Percentiles rank a stretch among this genome's conserved stretches.
These are phyloP conservation scores for Nycticorax nycticorax DNA, from an alignment of 2,113 vertebrate genomes.

Conservation along the genomic window DNA sequence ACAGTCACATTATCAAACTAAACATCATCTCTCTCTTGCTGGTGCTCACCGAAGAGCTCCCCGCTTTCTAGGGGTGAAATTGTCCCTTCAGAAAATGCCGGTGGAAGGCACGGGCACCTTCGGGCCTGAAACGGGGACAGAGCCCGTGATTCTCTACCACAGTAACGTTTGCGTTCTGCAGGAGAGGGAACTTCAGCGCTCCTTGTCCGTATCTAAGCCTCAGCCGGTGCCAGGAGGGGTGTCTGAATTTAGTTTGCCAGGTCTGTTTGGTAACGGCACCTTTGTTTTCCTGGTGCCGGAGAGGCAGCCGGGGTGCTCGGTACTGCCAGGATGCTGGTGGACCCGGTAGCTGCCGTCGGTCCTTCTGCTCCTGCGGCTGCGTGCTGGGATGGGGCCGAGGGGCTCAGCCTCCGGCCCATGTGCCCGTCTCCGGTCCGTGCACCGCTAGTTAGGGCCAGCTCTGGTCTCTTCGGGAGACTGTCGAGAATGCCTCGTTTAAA, in stretches of 20 bases:
- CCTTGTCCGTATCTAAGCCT: not conserved
- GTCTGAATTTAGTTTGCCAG: not conserved
- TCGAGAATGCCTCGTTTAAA: not conserved
- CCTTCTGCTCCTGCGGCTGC: not conserved
- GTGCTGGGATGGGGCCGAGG: not conserved
- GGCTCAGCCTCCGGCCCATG: not conserved
- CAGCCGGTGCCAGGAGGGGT: not conserved
- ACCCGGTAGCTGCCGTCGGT: fast-evolving
- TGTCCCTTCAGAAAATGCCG: fast-evolving
- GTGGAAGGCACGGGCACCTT: not conserved
- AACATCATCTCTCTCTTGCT: not conserved
- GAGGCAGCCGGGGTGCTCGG: fast-evolving
- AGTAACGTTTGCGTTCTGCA: not conserved
- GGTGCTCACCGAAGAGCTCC: not conserved
- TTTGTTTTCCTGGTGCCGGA: not conserved
- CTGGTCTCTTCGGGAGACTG: not conserved
- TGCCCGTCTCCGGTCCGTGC: fast-evolving
- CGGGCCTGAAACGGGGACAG: not conserved
- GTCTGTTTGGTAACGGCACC: not conserved
- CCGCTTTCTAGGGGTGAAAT: not conserved
- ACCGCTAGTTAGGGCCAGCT: not conserved
- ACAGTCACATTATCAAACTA: slow-evolving; percentile 26
- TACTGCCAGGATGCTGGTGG: not conserved
- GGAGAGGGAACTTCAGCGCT: not conserved
- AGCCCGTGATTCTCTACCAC: not conserved